phyloP scores from a whole-genome alignment of 2,113 vertebrate genomes.

The Thymallus thymallus region DNA sequence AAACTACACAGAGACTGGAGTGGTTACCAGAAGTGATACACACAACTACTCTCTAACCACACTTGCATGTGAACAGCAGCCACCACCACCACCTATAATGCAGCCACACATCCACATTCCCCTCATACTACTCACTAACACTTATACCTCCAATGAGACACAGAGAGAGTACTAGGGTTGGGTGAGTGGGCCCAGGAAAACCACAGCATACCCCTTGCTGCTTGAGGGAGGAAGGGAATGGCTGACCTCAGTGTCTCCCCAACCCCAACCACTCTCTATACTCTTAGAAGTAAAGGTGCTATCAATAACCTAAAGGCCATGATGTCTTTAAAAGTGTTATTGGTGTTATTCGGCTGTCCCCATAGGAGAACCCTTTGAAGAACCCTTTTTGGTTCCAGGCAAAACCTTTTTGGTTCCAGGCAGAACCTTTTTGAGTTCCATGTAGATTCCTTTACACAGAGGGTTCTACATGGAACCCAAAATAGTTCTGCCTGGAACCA shows the following conservation, averaged over 20 bases:
- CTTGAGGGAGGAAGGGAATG: conserved; percentile 54
- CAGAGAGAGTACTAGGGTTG: conserved; percentile 12
- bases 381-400: no score
- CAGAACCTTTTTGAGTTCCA: no score
- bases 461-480: no score
- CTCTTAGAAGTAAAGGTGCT: no score
- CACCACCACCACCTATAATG: conserved; percentile 20
- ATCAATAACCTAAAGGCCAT: no score
- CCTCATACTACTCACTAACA: conserved; percentile 25
- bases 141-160: conserved; percentile 4
- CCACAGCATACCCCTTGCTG: conserved; percentile 56
- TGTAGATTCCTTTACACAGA: no score
- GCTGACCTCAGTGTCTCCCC: conserved; percentile 66
- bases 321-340: no score
- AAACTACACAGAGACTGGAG: conserved; percentile 18
- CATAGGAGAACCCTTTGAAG: no score
- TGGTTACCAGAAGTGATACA: conserved; percentile 26
- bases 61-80: conserved; percentile 39
- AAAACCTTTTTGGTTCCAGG: no score
- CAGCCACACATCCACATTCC: conserved; percentile 23
- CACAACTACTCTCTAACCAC: conserved; percentile 31
- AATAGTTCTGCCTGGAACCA: no score
- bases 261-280: conserved; percentile 29
- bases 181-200: conserved; percentile 52
- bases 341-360: no score